phyloP scores from a whole-genome alignment of 2,113 vertebrate species.

The Labeo catla region DNA sequence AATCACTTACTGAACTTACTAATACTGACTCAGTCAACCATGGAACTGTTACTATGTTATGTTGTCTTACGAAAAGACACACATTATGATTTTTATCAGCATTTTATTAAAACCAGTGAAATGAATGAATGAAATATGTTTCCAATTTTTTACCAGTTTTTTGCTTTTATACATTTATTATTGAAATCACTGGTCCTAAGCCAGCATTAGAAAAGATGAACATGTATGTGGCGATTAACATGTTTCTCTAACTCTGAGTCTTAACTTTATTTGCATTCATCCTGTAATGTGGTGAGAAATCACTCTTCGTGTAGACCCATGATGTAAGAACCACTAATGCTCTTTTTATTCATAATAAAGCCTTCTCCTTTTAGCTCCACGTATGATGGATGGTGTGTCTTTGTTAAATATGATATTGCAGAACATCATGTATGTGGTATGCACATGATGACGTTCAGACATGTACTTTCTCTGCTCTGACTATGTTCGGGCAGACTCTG shows the following conservation, averaged over 20 bases:
- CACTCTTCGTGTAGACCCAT: background rate
- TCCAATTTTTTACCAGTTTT: background rate
- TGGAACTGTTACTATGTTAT: background rate
- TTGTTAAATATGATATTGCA: background rate
- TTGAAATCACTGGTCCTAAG: background rate
- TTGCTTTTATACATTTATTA: background rate
- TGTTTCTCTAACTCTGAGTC: background rate
- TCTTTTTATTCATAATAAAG: background rate
- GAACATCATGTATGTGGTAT: background rate
- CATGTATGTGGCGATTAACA: background rate
- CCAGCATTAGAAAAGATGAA: background rate
- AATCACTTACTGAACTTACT: too few species aligned
- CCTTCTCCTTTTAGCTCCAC: background rate
- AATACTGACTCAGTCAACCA: background rate
- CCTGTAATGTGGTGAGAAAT: background rate
- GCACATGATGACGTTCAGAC: background rate
- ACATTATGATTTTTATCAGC: background rate
- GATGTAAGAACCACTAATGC: background rate
- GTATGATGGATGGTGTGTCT: background rate
- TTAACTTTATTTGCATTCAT: background rate
- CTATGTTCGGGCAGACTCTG: constrained; percentile 10
- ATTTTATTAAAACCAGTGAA: background rate
- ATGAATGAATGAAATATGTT: background rate
- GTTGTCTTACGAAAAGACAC: background rate
- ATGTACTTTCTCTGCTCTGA: background rate